Base-by-base conservation (phyloP, 2,888 invertebrate species). In the Apodemia zela region DNA sequence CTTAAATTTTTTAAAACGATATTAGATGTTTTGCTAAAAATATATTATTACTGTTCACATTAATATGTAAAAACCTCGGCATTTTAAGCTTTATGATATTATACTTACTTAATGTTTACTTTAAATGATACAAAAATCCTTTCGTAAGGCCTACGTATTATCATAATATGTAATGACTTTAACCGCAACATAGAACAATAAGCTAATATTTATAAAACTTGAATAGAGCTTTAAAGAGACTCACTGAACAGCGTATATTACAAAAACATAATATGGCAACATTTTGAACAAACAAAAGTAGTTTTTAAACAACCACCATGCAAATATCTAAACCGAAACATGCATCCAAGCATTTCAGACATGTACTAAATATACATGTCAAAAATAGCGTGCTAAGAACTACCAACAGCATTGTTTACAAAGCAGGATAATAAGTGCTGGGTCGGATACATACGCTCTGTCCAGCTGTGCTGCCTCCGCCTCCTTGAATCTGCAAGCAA, bases 401-500 rank as follows among this genome's bases (percentile, higher is more conserved):
- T 18, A 49, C 18, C 49, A 49, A 35, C 75, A 86, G 74, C 70
- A 75, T 71, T 33, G 35, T 35, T 76, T 71, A 76, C 75, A 79
- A 82, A 82, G 76, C 75, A 75, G 73, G 71, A 84, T 82, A 74
- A 71, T 73, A 75, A 75, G 75, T 73, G 80, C 84, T 82, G 77
- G 82, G 82, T 85, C 87, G 85, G 82, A 93, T 96, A 96, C 96
- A 94, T 95, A 95, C 95, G 95, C 94, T 95, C 95, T 93, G 92
- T 96, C 96, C 94, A 95, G 88, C 76, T 93, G 94, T 81, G 95
- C 94, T 87, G 94, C 94, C 94, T 96, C 95, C 84, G 94, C 93
- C 93, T 96, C 95, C 95, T 95, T 96, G 95, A 95, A 95, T 95
- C 96, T 96, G 95, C 80, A 95, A 96, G 94, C 90, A 92, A 92